Base-by-base conservation (phyloP, 2,797 vertebrate species). In the Tokudaia tokunoshimensis region DNA sequence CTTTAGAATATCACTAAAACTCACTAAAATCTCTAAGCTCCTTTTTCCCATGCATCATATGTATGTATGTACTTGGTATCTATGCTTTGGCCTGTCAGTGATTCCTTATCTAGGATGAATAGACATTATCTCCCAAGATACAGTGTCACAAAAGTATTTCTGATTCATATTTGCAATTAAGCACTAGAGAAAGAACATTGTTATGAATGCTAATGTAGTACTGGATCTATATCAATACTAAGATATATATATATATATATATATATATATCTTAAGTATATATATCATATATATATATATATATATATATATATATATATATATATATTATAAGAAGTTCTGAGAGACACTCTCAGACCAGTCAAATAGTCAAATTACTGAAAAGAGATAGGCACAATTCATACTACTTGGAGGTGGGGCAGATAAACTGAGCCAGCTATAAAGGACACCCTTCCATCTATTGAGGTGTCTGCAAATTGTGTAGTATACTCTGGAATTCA, bases 171-270 rank as follows among this genome's bases (percentile, higher is more conserved):
- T 93, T 93, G 47, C 91, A 19, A 72, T 57, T 50, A 89, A 50
- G 37, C 29, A 55, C 13, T 84, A 50, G 8, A 6, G 11, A 76
- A 95, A 96, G 88, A 93, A 78, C 63, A 82, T 52, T 44, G 3
- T 93, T 94, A 80, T 78, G 47, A 93, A 65, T 34, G 41, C n/a
- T 81, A 95, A 92, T 92, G 50, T 96, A 95, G 59, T 78, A 15
- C 93, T 44, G 89, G 20, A 15, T 76, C 34, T 74, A 34, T 50
- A 93, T 76, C 24, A 88, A 59, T 78, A 63, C 92, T 93, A 94
- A 72, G n/a, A 72, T 72, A 19, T 74, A 22, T 74, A 74, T 41
- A 41, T 41, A 41, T 41, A 72, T 72, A 19, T 74, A 22, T 74
- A 74, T 41, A 41, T 41, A 41, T 41, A 41, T 41, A 41, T 41